Base-by-base conservation (phyloP, 2,113 vertebrate species). In the Lucifuga dentata region DNA sequence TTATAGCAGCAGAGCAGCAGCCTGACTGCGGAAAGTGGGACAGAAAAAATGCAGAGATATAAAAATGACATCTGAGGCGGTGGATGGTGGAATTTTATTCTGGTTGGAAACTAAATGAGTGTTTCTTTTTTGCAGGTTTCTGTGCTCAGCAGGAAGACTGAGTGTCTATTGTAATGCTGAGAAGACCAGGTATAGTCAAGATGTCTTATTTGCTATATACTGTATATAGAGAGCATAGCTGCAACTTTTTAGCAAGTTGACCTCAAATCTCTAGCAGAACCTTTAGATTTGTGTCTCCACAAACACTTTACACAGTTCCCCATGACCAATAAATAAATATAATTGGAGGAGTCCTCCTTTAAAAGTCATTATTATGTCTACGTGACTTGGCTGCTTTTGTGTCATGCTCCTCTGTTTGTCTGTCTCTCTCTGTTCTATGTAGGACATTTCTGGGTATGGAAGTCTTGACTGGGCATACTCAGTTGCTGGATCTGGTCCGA, bases 361-460 rank as follows among this genome's bases (percentile, higher is more conserved):
- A n/a, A n/a, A n/a, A n/a, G n/a, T n/a, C n/a, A n/a, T n/a, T n/a
- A n/a, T n/a, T n/a, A n/a, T n/a, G n/a, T n/a, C n/a, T n/a, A n/a
- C n/a, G n/a, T n/a, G n/a, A n/a, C n/a, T n/a, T n/a, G n/a, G n/a
- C n/a, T n/a, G n/a, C n/a, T n/a, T n/a, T n/a, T n/a, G n/a, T n/a
- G n/a, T n/a, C n/a, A n/a, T 7, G 3, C 26, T 29, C 26, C 3
- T 38, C 2, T 41, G 19, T 12, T 38, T 32, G 33, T 19, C 41
- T 45, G 9, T 8, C 13, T 48, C 20, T 67, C 19, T 62, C 11
- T 50, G 38, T 72, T 50, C 62, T 24, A 59, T 57, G 6, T 68
- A 99, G 97, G 88, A 98, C 97, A 0, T 99, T 99, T 65, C 58
- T 99, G 41, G 96, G 96, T 4, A 89, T 98, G 59, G 96, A 97